Evolutionary conservation across 1,140 invertebrate genomes (phyloP), one percentile per base, ranked within the genome.

Genomic region (Psilanteris sp.): DNA sequence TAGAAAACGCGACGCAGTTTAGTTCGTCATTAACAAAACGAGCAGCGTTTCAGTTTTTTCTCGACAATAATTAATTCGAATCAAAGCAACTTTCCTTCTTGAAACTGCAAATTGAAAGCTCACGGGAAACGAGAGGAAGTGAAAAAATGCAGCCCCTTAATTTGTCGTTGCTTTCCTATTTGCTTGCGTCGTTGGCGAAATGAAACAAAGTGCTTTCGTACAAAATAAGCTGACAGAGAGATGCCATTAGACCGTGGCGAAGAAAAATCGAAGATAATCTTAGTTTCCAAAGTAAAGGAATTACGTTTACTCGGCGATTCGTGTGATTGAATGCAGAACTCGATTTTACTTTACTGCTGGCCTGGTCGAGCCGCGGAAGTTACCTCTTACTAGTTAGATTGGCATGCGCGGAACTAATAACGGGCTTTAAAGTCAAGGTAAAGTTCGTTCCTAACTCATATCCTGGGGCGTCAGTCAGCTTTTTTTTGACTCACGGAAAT

Each of bases 321-420:
- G 70, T 79, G 73, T 83, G 84, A 87, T 86, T 83, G 83, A 87
- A 86, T 83, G 79, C 74, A 80, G 77, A 84, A 85, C 79, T 86
- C 79, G 75, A 85, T 85, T 86, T 87, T 82, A 81, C 81, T 86
- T 81, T 71, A 79, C 70, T 76, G 77, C 72, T 75, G 62, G 68
- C 66, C 77, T 72, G 57, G 62, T 59, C 66, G 50, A 61, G 39
- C 43, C 77, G 57, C 70, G 80, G 82, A 85, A 86, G 84, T 86
- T 86, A 78, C 76, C 75, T 85, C 81, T 85, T 83, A 80, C 81
- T 79, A 80, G 77, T 83, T 81, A 79, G 82, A 85, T 83, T 80
- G 79, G 74, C 80, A 79, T 78, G 66, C 70, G 70, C 70, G 57
- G 52, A 78, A 78, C 76, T 74, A 78, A 74, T 74, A 78, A 78